Percentiles rank a stretch among this genome's conserved stretches.
Conservation (phyloP, 2,888 invertebrate species). For the Psylliodes chrysocephalus region DNA sequence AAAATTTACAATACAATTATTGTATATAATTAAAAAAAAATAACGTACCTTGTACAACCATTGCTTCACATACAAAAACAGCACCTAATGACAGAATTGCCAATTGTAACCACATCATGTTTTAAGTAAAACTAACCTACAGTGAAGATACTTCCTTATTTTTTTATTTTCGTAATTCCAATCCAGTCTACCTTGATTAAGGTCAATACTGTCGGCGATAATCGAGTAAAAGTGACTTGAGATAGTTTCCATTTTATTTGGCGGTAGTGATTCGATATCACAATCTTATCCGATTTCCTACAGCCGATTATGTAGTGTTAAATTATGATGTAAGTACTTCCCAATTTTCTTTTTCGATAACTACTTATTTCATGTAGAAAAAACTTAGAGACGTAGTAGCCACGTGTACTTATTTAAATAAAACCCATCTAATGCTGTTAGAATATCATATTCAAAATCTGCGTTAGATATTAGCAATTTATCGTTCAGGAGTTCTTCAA, state of each 20-base stretch:
- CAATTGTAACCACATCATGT: conserved; percentile 23
- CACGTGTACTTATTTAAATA: no score
- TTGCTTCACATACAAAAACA: conserved; percentile 8
- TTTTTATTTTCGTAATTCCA: background rate
- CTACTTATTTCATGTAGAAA: no score
- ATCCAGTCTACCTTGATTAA: conserved; percentile 26
- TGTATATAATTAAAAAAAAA: background rate
- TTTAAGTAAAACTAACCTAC: conserved; percentile 1
- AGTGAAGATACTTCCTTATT: background rate
- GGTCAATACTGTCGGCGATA: conserved; percentile 5
- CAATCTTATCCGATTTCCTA: background rate
- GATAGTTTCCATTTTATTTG: background rate
- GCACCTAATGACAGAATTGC: conserved; percentile 8
- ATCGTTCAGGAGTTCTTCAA: no score
- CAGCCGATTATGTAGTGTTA: no score
- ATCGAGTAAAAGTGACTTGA: no score
- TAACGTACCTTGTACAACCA: conserved; percentile 20
- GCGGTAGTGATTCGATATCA: background rate
- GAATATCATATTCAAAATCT: no score
- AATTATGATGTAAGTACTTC: no score
- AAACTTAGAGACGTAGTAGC: no score
- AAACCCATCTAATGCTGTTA: no score
- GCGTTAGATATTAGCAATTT: no score
- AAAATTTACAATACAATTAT: no score
- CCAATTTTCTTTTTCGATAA: no score